These are phyloP conservation scores for Agonopterix subpropinquella DNA, from an alignment of 2,888 invertebrate genomes.

Conservation along the genomic window DNA sequence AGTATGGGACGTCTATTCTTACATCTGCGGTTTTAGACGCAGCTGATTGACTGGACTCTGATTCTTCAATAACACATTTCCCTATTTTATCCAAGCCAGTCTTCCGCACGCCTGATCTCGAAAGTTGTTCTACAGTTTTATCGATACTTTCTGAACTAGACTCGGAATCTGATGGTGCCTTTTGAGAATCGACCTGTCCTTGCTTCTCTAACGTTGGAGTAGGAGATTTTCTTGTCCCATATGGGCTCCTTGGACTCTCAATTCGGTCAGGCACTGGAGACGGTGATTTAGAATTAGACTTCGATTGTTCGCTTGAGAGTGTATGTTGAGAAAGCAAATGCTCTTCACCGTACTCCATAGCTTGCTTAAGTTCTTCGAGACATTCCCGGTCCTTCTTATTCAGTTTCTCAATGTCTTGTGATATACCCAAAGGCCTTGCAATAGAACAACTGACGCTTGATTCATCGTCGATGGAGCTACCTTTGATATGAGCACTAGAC, in stretches of 20 bases:
- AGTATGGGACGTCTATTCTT: conserved; percentile 65
- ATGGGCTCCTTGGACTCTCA: conserved; percentile 46
- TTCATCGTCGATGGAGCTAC: conserved; percentile 81
- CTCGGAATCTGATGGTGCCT: conserved; percentile 76
- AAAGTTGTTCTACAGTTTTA: conserved; percentile 63
- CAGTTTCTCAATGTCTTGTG: conserved; percentile 81
- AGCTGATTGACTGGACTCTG: conserved; percentile 77
- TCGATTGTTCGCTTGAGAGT: conserved; percentile 64
- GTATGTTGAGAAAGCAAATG: conserved; percentile 60
- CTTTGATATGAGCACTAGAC: conserved; percentile 77
- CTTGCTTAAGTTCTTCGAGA: conserved; percentile 75
- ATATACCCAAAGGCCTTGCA: conserved; percentile 85
- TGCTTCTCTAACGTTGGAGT: conserved; percentile 79
- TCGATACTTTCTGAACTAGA: conserved; percentile 74
- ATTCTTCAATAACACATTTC: conserved; percentile 70
- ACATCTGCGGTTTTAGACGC: conserved; percentile 66
- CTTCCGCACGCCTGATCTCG: conserved; percentile 66
- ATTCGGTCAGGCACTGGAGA: conserved; percentile 60
- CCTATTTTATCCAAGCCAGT: conserved; percentile 58
- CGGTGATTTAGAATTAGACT: conserved; percentile 62
- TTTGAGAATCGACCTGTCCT: conserved; percentile 70
- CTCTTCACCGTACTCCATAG: conserved; percentile 73
- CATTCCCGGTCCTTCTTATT: conserved; percentile 79
- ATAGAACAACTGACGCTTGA: conserved; percentile 87
- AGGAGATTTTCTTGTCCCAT: conserved; percentile 59